These are phyloP conservation scores for Chitala chitala DNA, from an alignment of 2,113 vertebrate genomes.

Conservation along the genomic window DNA sequence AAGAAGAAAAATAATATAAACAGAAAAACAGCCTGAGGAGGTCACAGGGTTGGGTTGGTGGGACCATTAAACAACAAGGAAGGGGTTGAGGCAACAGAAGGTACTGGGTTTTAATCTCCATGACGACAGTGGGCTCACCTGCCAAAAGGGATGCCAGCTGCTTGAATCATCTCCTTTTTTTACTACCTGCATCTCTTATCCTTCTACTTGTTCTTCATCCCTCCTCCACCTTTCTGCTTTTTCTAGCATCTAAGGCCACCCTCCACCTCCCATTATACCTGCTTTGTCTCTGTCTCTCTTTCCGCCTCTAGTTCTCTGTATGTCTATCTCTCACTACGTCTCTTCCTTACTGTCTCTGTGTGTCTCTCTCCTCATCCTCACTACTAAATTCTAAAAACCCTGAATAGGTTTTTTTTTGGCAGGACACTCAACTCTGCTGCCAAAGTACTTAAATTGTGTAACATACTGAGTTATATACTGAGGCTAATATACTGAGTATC, in stretches of 20 bases:
- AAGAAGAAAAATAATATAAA: neutral
- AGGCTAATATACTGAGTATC: too few relatives aligned
- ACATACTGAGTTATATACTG: neutral
- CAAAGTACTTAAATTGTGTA: neutral
- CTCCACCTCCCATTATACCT: neutral
- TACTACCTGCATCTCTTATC: neutral
- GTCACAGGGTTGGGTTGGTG: neutral
- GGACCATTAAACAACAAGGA: neutral
- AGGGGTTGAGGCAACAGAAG: neutral
- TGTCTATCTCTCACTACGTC: neutral
- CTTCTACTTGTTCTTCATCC: neutral
- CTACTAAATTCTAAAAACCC: neutral
- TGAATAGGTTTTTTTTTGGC: neutral
- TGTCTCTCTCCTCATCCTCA: neutral
- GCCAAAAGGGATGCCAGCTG: neutral
- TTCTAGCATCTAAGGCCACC: neutral
- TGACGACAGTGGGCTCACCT: constrained; percentile 17
- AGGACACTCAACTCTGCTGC: neutral
- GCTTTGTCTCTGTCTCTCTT: neutral
- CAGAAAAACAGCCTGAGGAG: neutral
- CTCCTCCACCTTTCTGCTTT: neutral
- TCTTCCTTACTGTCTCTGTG: neutral
- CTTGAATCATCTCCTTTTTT: neutral
- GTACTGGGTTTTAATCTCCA: constrained; percentile 20
- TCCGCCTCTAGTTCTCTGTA: neutral